Conservation (phyloP, 2,113 vertebrate species). For the Vombatus ursinus region DNA sequence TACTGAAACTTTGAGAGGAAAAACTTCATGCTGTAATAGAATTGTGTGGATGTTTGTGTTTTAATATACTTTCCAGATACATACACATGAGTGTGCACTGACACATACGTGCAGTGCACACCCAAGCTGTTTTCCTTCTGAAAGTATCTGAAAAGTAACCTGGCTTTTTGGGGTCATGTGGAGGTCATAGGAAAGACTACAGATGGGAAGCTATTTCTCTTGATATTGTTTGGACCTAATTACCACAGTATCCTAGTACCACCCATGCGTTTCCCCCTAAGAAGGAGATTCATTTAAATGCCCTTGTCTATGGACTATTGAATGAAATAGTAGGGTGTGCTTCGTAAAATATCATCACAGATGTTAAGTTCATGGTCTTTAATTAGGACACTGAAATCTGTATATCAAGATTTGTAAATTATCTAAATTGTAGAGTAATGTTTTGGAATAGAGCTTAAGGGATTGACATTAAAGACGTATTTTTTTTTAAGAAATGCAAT, state of each 20-base stretch:
- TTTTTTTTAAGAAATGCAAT: slow-evolving; percentile 72
- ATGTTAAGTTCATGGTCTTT: slow-evolving; percentile 67
- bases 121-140: not conserved
- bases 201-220: slow-evolving; percentile 56
- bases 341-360: slow-evolving; percentile 61
- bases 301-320: slow-evolving; percentile 64
- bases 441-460: slow-evolving; percentile 68
- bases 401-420: slow-evolving; percentile 71
- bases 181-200: slow-evolving; percentile 55
- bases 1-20: not conserved
- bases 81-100: not conserved
- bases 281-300: slow-evolving; percentile 56
- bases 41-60: not conserved
- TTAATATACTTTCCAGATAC: not conserved
- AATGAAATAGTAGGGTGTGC: slow-evolving; percentile 64
- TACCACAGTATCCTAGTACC: slow-evolving; percentile 32
- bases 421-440: slow-evolving; percentile 66
- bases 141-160: slow-evolving; percentile 25
- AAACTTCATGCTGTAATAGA: slow-evolving; percentile 10
- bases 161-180: slow-evolving; percentile 59
- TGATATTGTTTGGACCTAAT: slow-evolving; percentile 48
- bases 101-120: not conserved
- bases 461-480: slow-evolving; percentile 64
- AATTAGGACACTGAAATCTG: slow-evolving; percentile 70
- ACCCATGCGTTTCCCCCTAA: slow-evolving; percentile 41